Evolutionary conservation across 2,797 vertebrate genomes (phyloP), one percentile per base, ranked within the genome.

Genomic region (Poecilia velifera): DNA sequence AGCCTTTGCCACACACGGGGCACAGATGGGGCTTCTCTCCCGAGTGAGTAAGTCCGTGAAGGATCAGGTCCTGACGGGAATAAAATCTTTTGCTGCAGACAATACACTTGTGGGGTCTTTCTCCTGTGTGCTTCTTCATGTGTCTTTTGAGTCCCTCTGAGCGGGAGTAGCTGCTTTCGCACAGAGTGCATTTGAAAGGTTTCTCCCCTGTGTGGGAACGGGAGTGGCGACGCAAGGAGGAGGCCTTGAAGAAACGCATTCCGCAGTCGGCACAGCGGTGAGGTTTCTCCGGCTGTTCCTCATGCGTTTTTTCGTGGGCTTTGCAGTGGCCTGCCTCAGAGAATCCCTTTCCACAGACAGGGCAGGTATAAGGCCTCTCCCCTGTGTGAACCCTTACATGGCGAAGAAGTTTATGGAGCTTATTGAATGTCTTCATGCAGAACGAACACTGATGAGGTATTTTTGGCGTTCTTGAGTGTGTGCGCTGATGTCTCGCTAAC

Each of bases 21-120:
- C 94, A 95, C 3, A 93, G 82, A 45, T 95, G 91, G 0, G 93
- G 94, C 39, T 94, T 95, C 87, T 94, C 92, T 1, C 94, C 94
- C 0, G 94, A 91, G 87, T 95, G 94, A 45, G 80, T 94, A 83
- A 93, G 68, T 0, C 0, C 74, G 0, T 95, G 94, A 74, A 90
- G 84, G 41, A 89, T 94, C 66, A 95, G 13, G 47, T 93, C 91
- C 31, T 91, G 90, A 0, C 92, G 89, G 3, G 93, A 92, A 72
- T 92, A 94, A 87, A 95, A 95, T 1, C 89, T 85, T 73, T 94
- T 95, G 4, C 53, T 3, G 9, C 94, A 95, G 34, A 92, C 74
- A 3, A 80, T 28, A 80, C 94, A 95, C 46, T 88, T 91, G 84
- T 83, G 90, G 0, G 94, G 94, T n/a, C 93, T 78, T 28, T 94